phyloP scores from a whole-genome alignment of 1,140 invertebrate species.

The Neotoxoptera formosana region DNA sequence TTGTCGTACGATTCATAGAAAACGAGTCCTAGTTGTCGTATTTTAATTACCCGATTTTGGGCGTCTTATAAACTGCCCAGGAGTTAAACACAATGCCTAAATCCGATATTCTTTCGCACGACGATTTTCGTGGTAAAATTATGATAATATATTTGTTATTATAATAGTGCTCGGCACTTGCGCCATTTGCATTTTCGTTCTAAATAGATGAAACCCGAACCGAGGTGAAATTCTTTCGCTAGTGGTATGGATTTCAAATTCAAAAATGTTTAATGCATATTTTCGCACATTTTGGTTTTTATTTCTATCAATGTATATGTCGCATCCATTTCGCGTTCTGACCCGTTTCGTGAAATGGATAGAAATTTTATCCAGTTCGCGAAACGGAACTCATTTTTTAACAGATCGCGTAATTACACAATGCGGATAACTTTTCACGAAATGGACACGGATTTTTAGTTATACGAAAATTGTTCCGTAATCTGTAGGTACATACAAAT shows the following conservation, averaged over 20 bases:
- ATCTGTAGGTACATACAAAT: too few species aligned
- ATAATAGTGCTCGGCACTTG: neutral
- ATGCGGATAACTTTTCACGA: too few species aligned
- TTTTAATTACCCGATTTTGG: neutral
- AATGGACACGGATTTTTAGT: too few species aligned
- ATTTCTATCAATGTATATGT: neutral
- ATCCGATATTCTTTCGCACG: neutral
- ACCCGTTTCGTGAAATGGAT: too few species aligned
- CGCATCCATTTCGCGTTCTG: too few species aligned
- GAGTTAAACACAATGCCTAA: neutral
- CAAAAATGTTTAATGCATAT: neutral
- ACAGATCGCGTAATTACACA: too few species aligned
- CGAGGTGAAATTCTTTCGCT: neutral
- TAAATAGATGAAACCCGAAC: neutral
- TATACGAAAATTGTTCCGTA: too few species aligned
- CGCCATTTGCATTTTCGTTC: neutral
- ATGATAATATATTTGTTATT: neutral
- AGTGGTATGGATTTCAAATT: neutral
- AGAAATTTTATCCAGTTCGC: too few species aligned
- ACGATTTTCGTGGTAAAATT: neutral
- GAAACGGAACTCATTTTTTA: too few species aligned
- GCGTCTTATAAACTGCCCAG: neutral
- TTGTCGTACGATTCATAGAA: neutral
- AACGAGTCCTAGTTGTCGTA: neutral
- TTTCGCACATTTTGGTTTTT: neutral